Percentiles rank a stretch among this genome's conserved stretches.
phyloP scores from a whole-genome alignment of 2,113 vertebrate species.

The Passer montanus region DNA sequence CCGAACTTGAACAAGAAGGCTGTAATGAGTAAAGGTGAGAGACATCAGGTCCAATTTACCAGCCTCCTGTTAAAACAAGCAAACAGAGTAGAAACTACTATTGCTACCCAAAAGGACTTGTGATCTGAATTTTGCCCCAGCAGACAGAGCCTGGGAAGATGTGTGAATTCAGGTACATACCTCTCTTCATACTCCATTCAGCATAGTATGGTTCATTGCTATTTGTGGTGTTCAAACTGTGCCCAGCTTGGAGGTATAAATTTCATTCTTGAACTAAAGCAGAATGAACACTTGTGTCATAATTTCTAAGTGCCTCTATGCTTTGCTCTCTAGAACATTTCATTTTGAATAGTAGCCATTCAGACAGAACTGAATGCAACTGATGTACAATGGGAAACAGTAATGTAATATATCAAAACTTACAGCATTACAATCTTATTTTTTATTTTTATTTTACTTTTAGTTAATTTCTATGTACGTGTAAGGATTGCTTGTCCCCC shows the following conservation, averaged over 20 bases:
- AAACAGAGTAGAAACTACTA: background rate
- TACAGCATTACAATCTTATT: too few relatives aligned
- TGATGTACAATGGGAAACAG: background rate
- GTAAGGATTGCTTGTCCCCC: background rate
- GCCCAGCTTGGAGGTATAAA: background rate
- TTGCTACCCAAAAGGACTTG: background rate
- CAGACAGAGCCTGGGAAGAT: background rate
- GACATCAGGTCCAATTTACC: background rate
- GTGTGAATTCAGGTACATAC: background rate
- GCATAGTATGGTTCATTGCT: background rate
- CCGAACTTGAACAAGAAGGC: background rate
- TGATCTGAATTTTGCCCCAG: background rate
- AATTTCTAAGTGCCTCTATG: background rate
- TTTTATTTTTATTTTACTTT: background rate
- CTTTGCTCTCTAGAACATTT: background rate
- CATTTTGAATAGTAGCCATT: background rate
- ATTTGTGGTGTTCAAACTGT: background rate
- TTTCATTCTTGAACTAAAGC: background rate
- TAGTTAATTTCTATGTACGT: background rate
- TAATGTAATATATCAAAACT: background rate
- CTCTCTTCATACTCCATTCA: background rate
- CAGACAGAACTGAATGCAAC: background rate
- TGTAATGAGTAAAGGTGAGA: background rate
- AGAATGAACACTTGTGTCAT: background rate
- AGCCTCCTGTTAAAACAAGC: background rate